phyloP scores from a whole-genome alignment of 2,888 invertebrate genomes.

The Aspidiotus rigidus region DNA sequence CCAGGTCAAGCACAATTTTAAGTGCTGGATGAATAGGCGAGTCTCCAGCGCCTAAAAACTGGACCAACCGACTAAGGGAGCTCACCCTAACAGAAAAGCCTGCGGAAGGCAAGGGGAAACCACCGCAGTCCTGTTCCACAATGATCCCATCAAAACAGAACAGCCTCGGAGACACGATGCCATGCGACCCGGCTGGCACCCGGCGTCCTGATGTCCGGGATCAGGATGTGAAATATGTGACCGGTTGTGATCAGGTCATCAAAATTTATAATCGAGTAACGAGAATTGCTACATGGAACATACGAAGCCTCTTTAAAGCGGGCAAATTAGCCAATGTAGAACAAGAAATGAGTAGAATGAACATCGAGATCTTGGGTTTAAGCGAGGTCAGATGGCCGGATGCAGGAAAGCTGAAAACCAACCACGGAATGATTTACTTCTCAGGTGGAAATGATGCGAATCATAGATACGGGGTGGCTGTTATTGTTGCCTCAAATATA shows the following conservation, averaged over 20 bases:
- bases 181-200: not conserved
- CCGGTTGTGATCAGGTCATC: slow-evolving; percentile 1
- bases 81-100: slow-evolving; percentile 9
- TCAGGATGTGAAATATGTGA: slow-evolving; percentile 1
- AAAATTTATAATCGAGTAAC: not conserved
- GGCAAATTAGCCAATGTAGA: not conserved
- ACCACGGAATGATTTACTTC: too few relatives aligned
- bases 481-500: too few relatives aligned
- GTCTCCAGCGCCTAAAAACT: slow-evolving; percentile 10
- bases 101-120: too few relatives aligned
- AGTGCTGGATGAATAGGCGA: slow-evolving; percentile 2
- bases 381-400: too few relatives aligned
- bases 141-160: too few relatives aligned
- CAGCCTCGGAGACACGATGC: too few relatives aligned
- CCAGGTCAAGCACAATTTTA: not conserved
- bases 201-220: not conserved
- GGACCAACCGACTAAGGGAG: slow-evolving; percentile 6
- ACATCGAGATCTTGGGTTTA: too few relatives aligned
- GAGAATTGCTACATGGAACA: not conserved
- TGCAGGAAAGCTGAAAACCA: too few relatives aligned
- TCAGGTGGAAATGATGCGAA: too few relatives aligned
- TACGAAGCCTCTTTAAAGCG: not conserved
- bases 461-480: too few relatives aligned
- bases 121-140: too few relatives aligned
- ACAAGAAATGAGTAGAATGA: too few relatives aligned